phyloP scores from a whole-genome alignment of 2,113 vertebrate species.

The Rallus limicola region DNA sequence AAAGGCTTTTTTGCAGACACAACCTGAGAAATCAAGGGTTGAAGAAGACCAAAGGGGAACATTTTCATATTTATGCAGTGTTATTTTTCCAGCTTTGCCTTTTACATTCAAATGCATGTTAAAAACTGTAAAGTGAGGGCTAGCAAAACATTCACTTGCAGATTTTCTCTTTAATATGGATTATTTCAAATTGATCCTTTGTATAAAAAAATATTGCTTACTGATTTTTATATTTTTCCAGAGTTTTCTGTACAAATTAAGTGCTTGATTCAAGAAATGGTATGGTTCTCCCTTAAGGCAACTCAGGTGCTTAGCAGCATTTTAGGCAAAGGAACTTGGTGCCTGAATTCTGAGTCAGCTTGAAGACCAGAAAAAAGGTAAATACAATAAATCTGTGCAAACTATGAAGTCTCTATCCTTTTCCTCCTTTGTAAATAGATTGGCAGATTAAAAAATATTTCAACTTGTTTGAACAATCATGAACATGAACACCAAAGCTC shows the following conservation, averaged over 20 bases:
- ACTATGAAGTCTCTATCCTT: neutral
- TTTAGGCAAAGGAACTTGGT: neutral
- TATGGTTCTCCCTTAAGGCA: neutral
- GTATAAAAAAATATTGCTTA: neutral
- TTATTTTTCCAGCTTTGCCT: neutral
- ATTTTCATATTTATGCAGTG: neutral
- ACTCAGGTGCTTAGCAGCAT: neutral
- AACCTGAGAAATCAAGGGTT: neutral
- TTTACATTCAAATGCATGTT: neutral
- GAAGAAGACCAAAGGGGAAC: neutral
- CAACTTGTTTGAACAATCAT: neutral
- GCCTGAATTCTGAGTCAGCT: neutral
- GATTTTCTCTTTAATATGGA: neutral
- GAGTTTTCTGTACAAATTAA: neutral
- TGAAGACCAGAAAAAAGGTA: neutral
- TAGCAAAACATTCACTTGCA: neutral
- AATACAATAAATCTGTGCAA: neutral
- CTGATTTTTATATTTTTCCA: neutral
- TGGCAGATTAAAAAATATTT: neutral
- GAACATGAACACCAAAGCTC: neutral
- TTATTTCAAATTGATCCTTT: neutral
- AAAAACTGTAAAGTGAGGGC: neutral
- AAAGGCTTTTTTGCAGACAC: neutral
- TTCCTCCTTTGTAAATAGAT: neutral
- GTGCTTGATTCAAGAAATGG: neutral